Evolutionary conservation across 2,888 invertebrate species (phyloP), one percentile per base, ranked within the genome.

Genomic region (Platypus cylindrus): DNA sequence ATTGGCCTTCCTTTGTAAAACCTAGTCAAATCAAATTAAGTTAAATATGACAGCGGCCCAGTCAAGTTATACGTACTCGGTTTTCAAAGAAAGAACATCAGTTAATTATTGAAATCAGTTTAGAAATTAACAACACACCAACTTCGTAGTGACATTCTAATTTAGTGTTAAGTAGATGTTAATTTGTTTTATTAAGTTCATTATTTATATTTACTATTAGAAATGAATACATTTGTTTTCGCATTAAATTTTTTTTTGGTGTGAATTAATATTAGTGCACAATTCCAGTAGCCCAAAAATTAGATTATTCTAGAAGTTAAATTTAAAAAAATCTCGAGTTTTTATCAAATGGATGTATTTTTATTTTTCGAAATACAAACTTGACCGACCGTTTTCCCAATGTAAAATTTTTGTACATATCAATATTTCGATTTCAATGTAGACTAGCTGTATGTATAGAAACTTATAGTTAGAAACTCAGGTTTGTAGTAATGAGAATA

Each of bases 391-490:
- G 36, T 40, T 40, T 40, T 38, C 37, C 34, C 39, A 37, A 51
- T 57, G 54, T 58, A 56, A 59, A 55, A 56, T 60, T 44, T n/a
- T 56, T 62, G 62, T 62, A 61, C 47, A 60, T 60, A 38, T 32
- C 32, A 59, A 54, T 56, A 55, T 56, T 59, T 57, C 55, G 51
- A 55, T 58, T 53, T 58, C 53, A 57, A 60, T 55, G 60, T 62
- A 62, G 60, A 54, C 49, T 63, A 62, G 62, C 56, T 60, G 58
- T 63, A 63, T 63, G 60, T 59, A 64, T 64, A 63, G 63, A 62
- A 63, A 59, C 60, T 58, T 61, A 63, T 63, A 58, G 51, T 55
- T 61, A 59, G 58, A 57, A 51, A 57, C 56, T 56, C 57, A 59
- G 58, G 56, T 59, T 59, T 60, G 56, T 62, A 58, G 56, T 56